Percentiles rank a stretch among this genome's conserved stretches.
Conservation (phyloP, 2,797 vertebrate genomes). For the Anguilla anguilla region DNA sequence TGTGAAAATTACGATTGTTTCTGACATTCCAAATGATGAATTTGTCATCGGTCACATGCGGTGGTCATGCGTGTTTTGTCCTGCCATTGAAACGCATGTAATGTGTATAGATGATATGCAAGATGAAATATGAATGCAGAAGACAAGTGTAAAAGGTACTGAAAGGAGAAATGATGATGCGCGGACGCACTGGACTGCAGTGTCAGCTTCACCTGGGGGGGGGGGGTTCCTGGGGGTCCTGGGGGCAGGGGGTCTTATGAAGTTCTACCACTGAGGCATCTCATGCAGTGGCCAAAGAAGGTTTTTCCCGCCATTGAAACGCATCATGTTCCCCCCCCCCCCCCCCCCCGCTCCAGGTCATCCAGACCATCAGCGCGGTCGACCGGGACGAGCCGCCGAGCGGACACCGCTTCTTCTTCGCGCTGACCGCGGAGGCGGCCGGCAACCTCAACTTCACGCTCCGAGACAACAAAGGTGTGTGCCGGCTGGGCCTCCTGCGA, state of each 20-base stretch:
- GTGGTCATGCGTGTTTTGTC: not conserved
- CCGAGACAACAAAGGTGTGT: constrained; percentile 84
- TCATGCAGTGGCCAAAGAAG: too few relatives aligned
- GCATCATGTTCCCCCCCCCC: not conserved
- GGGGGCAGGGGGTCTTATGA: too few relatives aligned
- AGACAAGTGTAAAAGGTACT: too few relatives aligned
- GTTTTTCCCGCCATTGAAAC: not conserved
- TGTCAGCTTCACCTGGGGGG: too few relatives aligned
- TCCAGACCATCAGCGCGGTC: constrained; percentile 87
- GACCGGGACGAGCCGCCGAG: constrained; percentile 86
- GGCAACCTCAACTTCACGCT: constrained; percentile 85
- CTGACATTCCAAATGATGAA: not conserved
- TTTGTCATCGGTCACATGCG: not conserved
- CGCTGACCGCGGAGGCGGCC: constrained; percentile 73
- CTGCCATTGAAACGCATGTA: not conserved
- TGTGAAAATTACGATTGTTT: not conserved
- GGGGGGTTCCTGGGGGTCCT: too few relatives aligned
- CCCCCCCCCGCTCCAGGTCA: constrained; percentile 68
- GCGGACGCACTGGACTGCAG: too few relatives aligned
- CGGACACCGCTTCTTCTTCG: constrained; percentile 88
- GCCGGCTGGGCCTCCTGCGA: not conserved
- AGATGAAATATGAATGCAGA: too few relatives aligned
- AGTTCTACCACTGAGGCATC: too few relatives aligned
- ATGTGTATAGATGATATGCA: too few relatives aligned
- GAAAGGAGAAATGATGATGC: too few relatives aligned